phyloP scores from a whole-genome alignment of 2,113 vertebrate species.

The Neodontobutis hainanensis region DNA sequence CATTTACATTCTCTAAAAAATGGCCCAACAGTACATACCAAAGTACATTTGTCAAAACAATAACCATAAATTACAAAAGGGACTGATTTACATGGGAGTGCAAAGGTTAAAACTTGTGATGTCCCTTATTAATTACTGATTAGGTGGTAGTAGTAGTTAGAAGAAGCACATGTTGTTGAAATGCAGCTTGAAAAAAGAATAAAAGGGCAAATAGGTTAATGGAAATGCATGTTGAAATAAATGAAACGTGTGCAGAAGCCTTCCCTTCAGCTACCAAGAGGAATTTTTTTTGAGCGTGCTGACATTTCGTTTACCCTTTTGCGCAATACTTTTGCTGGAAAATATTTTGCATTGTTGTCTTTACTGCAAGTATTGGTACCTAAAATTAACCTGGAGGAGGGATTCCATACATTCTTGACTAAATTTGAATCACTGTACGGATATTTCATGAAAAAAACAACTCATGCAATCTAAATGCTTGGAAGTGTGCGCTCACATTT shows the following conservation, averaged over 20 bases:
- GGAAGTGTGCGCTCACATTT: slow-evolving; percentile 58
- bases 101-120: not conserved
- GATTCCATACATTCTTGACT: slow-evolving; percentile 51
- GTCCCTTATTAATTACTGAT: not conserved
- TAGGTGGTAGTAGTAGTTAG: not conserved
- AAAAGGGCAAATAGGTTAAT: not conserved
- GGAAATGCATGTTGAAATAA: slow-evolving; percentile 1
- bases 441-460: slow-evolving; percentile 31
- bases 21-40: slow-evolving; percentile 17
- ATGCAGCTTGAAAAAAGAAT: too few species aligned
- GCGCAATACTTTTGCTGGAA: slow-evolving; percentile 36
- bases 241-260: slow-evolving; percentile 30
- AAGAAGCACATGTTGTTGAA: not conserved
- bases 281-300: not conserved
- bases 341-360: slow-evolving; percentile 30
- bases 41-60: slow-evolving; percentile 24
- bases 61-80: slow-evolving; percentile 20
- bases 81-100: not conserved
- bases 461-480: slow-evolving; percentile 26
- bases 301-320: slow-evolving; percentile 39
- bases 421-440: slow-evolving; percentile 32
- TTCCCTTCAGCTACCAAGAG: not conserved
- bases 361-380: slow-evolving; percentile 6
- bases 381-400: slow-evolving; percentile 16
- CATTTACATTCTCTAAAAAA: too few species aligned